A percentile compares a stretch with the other conserved stretches of the same genome.
Evolutionary conservation across 2,797 vertebrate genomes (phyloP).

Genomic region (Chiroxiphia lanceolata): DNA sequence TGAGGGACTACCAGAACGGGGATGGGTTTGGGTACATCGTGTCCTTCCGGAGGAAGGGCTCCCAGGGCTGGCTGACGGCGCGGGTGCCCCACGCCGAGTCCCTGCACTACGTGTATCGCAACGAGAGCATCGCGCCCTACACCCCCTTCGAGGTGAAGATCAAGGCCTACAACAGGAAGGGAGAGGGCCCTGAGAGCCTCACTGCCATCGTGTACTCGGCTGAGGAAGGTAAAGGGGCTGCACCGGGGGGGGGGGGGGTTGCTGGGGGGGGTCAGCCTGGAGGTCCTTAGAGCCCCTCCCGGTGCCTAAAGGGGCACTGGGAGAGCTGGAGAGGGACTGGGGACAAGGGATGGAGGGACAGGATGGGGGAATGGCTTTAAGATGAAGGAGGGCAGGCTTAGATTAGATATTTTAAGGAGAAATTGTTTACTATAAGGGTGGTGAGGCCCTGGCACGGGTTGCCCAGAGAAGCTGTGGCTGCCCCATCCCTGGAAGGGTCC

Average conservation of each 20-base stretch:
- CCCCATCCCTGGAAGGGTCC: accelerated
- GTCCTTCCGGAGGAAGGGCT: slow-evolving; percentile 84
- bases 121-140: slow-evolving; percentile 87
- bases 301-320: background rate
- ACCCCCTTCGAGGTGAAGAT: slow-evolving; percentile 94
- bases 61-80: slow-evolving; percentile 77
- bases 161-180: slow-evolving; percentile 88
- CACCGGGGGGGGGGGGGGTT: no score
- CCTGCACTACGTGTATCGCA: slow-evolving; percentile 89
- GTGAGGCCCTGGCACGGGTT: background rate
- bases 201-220: slow-evolving; percentile 88
- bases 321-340: background rate
- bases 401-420: background rate
- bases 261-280: background rate
- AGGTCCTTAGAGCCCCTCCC: accelerated
- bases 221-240: slow-evolving; percentile 86
- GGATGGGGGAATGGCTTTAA: background rate
- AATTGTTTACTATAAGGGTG: accelerated
- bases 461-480: background rate
- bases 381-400: accelerated
- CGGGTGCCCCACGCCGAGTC: slow-evolving; percentile 85
- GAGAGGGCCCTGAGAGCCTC: slow-evolving; percentile 93
- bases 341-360: background rate
- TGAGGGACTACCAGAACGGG: slow-evolving; percentile 94
- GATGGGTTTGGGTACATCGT: slow-evolving; percentile 92